Base-by-base conservation (phyloP, 2,113 vertebrate species). In the Turdus rufiventris region DNA sequence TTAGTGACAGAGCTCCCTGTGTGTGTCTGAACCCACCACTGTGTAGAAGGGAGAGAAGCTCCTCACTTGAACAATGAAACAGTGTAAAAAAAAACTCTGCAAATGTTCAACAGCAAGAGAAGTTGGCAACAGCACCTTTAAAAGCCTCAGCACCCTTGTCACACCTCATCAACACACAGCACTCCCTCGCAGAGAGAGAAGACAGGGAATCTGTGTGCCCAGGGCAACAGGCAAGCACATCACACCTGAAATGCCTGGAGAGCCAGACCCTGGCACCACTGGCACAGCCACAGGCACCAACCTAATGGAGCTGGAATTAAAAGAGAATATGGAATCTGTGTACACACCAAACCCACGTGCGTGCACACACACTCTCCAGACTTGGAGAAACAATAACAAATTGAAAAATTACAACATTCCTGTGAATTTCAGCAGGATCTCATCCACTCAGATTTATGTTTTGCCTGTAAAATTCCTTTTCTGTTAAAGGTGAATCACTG, bases 11-110 rank as follows among this genome's bases (percentile, higher is more conserved):
- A 71, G 54, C 17, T 80, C 43, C 40, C 29, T 23, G 45, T 4
- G 18, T 6, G 25, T 43, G 8, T 43, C 60, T 50, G 54, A 80
- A 47, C 18, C 24, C 67, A 33, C 7, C 34, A 2, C 36, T 4
- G 17, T 28, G 53, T 50, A 63, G 50, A 14, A 72, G 12, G 7
- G 34, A 23, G 14, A 36, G 74, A 72, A 88, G 57, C 5, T 67
- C 67, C 45, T 86, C 48, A 50, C 36, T 26, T 0, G 0, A 91
- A 66, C n/a, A 34, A 42, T 0, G 2, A 33, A 78, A 18, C 1
- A 40, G 0, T 26, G 48, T 9, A 42, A 74, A 36, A 51, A 33
- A 80, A 75, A 40, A 63, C 33, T 26, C 26, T 80, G 80, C 36
- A 6, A 31, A 25, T 6, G 34, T 19, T 71, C 61, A 80, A 40